These are phyloP conservation scores for Pedionomus torquatus DNA, from an alignment of 2,113 vertebrate species.

Conservation along the genomic window DNA sequence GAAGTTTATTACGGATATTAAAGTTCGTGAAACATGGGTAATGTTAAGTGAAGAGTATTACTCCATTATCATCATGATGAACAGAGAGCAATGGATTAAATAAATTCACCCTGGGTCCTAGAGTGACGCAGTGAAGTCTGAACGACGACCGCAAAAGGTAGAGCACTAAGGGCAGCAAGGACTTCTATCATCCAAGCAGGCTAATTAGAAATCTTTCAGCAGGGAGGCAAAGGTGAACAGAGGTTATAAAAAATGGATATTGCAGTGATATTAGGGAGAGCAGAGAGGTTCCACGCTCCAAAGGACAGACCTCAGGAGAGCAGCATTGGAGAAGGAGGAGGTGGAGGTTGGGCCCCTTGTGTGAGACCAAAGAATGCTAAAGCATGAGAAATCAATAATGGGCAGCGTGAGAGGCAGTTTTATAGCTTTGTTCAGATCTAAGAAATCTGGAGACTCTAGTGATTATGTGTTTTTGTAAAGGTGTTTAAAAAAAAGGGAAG, in stretches of 20 bases:
- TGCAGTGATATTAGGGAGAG: neutral
- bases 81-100: constrained; percentile 3
- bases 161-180: neutral
- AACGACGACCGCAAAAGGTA: neutral
- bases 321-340: neutral
- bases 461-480: neutral
- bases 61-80: neutral
- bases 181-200: neutral
- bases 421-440: neutral
- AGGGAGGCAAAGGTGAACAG: neutral
- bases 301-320: neutral
- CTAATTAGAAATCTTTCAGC: constrained; percentile 36
- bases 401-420: neutral
- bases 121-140: neutral
- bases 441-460: neutral
- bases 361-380: neutral
- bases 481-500: neutral
- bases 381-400: neutral
- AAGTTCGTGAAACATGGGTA: neutral
- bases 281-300: neutral
- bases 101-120: neutral
- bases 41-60: neutral
- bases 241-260: constrained; percentile 14
- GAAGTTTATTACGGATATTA: neutral
- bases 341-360: neutral